Evolutionary conservation across 2,113 vertebrate genomes (phyloP).

Genomic region (Myotis lucifugus): DNA sequence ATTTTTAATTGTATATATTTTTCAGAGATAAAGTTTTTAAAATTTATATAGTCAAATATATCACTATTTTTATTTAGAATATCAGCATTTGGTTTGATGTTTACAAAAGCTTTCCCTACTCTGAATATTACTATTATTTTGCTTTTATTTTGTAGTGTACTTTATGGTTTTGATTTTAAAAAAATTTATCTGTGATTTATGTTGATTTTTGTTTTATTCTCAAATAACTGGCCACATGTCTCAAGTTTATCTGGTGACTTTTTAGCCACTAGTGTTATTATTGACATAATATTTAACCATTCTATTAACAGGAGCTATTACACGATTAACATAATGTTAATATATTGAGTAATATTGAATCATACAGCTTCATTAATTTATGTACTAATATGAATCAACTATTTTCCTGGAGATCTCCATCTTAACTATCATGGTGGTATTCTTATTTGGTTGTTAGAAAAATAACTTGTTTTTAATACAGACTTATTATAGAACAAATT

Average conservation of each 20-base stretch:
- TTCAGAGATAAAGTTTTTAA: neutral
- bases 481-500: neutral
- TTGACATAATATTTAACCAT: neutral
- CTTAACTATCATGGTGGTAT: neutral
- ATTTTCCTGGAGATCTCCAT: neutral
- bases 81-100: neutral
- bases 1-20: neutral
- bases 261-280: neutral
- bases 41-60: neutral
- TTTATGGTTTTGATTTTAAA: neutral
- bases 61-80: neutral
- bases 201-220: neutral
- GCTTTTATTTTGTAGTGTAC: neutral
- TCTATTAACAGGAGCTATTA: neutral
- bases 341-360: neutral
- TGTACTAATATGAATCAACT: neutral
- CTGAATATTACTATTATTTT: neutral
- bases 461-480: conserved; percentile 8
- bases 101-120: neutral
- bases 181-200: neutral
- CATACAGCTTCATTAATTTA: neutral
- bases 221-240: neutral
- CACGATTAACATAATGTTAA: neutral
- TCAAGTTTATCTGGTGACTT: neutral
- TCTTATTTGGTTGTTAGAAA: neutral